Percentiles rank a stretch among this genome's conserved stretches.
These are phyloP conservation scores for Paramisgurnus dabryanus DNA, from an alignment of 2,113 vertebrate species.

Conservation along the genomic window DNA sequence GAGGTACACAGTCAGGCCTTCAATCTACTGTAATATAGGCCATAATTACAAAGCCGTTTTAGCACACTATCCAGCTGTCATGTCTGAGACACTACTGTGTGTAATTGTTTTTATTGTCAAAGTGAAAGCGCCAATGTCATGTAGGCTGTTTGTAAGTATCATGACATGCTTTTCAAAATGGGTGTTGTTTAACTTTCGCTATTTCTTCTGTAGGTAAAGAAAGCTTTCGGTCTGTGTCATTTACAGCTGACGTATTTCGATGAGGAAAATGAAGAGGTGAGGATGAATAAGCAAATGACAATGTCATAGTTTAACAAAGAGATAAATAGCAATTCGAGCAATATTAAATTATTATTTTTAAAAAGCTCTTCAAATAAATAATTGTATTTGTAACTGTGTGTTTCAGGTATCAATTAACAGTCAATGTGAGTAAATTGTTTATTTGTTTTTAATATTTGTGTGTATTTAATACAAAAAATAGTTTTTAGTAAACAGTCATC, in stretches of 20 bases:
- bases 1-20: background rate
- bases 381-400: background rate
- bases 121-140: no score
- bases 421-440: conserved; percentile 63
- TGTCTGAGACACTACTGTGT: background rate
- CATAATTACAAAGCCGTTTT: background rate
- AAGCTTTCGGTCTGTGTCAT: conserved; percentile 72
- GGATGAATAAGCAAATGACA: conserved; percentile 6
- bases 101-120: no score
- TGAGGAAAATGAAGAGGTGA: conserved; percentile 77
- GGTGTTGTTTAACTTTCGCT: background rate
- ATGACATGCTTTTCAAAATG: background rate
- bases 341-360: no score
- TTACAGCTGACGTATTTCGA: conserved; percentile 76
- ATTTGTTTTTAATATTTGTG: no score
- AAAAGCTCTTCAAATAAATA: background rate
- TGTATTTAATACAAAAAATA: no score
- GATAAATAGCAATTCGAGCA: no score
- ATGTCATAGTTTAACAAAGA: no score
- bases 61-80: background rate
- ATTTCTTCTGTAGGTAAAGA: conserved; percentile 65
- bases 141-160: no score
- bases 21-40: background rate
- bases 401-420: conserved; percentile 73
- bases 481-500: background rate